Base-by-base conservation (phyloP, 2,113 vertebrate genomes). In the Cygnus atratus region DNA sequence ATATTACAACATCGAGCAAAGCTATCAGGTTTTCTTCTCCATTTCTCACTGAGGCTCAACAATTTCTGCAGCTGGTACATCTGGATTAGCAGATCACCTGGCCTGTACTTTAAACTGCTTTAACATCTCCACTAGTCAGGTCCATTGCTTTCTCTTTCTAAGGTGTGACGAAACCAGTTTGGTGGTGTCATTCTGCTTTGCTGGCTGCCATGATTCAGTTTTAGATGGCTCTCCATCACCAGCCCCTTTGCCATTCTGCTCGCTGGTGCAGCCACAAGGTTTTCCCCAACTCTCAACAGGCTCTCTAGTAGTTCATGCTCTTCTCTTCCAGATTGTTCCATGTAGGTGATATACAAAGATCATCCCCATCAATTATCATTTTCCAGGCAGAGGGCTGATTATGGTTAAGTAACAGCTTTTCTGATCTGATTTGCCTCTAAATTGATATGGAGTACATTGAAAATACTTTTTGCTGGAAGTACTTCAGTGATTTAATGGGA, bases 201-300 rank as follows among this genome's bases (percentile, higher is more conserved):
- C 46, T 5, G 1, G 26, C 29, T 8, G 4, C 41, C 14, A 3
- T 48, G 33, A 62, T 25, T 35, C 43, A 41, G 0, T 20, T 62
- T 79, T 13, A 59, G 25, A 15, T 11, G 2, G 11, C 0, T 0
- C 8, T 86, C 31, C 67, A 55, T 65, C 17, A 0, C 1, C 13
- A 59, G 35, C 6, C 28, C 28, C 39, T 58, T 8, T 31, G 11
- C 39, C 33, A 11, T 41, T 75, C 20, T 75, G 79, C 16, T 24
- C 48, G 2, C 2, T 1, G 5, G 41, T 16, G 52, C 37, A 4
- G 62, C 39, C 39, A 31, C 28, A 65, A 28, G 20, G 39, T 41
- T 11, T 25, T 10, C 46, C 61, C 75, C 57, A 33, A 5, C n/a
- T 80, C 48, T 37, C 67, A n/a, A 24, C 8, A 41, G n/a, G 43